Percentiles rank a stretch among this genome's conserved stretches.
Evolutionary conservation across 92 coral and sea anemone genomes (phyloP).

Genomic region (Palythoa heliodiscus): DNA sequence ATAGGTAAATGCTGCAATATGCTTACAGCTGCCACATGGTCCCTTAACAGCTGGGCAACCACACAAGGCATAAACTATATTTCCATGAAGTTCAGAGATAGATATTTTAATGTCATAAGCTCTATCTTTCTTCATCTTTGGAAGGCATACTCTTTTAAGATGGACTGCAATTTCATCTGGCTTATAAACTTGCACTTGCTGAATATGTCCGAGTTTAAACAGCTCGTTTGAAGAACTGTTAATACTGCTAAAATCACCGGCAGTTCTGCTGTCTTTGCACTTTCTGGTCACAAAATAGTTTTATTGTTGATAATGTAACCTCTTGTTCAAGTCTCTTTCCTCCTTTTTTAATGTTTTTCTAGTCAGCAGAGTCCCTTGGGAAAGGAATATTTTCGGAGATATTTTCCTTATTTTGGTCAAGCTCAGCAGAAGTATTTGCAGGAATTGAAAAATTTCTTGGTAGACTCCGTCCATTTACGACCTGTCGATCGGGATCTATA

Average conservation of each 20-base stretch:
- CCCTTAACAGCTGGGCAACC: no score
- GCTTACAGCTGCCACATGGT: no score
- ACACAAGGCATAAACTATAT: no score
- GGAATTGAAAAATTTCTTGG: constrained; percentile 3
- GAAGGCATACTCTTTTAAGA: no score
- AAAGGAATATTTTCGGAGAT: background rate
- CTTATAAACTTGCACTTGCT: constrained; percentile 7
- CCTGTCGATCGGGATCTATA: constrained; percentile 3
- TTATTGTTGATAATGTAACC: background rate
- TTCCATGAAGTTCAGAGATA: no score
- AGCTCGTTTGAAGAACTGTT: constrained; percentile 15
- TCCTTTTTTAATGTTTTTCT: background rate
- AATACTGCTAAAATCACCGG: constrained; percentile 21
- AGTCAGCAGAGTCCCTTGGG: constrained; percentile 2
- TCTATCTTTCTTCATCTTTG: no score
- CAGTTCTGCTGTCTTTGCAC: constrained; percentile 20
- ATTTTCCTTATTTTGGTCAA: constrained; percentile 2
- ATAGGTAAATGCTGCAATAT: no score
- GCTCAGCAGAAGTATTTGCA: background rate
- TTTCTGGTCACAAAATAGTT: constrained; percentile 16
- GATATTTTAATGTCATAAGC: no score
- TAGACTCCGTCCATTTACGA: background rate
- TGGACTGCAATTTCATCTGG: constrained; percentile 8
- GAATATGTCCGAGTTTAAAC: constrained; percentile 42
- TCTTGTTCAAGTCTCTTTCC: background rate